Base-by-base conservation (phyloP, 2,113 vertebrate genomes). In the Dicerorhinus sumatrensis region DNA sequence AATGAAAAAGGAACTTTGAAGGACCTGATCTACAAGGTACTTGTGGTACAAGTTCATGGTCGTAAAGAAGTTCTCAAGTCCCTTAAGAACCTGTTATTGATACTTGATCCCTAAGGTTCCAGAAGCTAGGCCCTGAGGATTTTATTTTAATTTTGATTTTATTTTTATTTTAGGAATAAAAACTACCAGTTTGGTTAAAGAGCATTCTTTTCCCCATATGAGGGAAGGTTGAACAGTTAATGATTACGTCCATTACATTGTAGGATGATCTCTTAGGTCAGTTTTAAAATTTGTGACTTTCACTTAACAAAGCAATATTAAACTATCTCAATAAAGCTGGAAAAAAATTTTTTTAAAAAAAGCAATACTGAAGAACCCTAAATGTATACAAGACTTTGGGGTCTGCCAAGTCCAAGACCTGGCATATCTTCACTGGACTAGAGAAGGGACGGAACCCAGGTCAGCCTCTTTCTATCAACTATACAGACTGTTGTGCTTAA, bases 1-100 rank as follows among this genome's bases (percentile, higher is more conserved):
- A 99, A 98, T 94, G 99, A 99, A 97, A 99, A 99, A 97, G 99
- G 99, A 97, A 99, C 99, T 29, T 98, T 99, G 88, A 99, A 99
- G 98, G 99, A 99, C 98, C 99, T 99, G 97, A 99, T 99, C 98
- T 99, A 99, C 98, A 99, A 99, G 99, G 99, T 99, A 99, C 58
- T 54, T 33, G 42, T 46, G 67, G n/a, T 65, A 5, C 85, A 96
- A 94, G 62, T 70, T 93, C 60, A 60, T 72, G 85, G 21, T 42
- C 39, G 29, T 69, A 82, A 89, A 42, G 69, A 88, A 87, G n/a
- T 80, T 93, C 56, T 94, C n/a, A 36, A 29, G 39, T 72, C 51
- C 58, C n/a, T 67, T 87, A 67, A 79, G 51, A 88, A 87, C 20
- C 23, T 60, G 6, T 89, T 67, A 76, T 23, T 82, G 63, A 67